These are phyloP conservation scores for Ptychadena robeensis DNA, from an alignment of 2,797 vertebrate species.

Conservation along the genomic window DNA sequence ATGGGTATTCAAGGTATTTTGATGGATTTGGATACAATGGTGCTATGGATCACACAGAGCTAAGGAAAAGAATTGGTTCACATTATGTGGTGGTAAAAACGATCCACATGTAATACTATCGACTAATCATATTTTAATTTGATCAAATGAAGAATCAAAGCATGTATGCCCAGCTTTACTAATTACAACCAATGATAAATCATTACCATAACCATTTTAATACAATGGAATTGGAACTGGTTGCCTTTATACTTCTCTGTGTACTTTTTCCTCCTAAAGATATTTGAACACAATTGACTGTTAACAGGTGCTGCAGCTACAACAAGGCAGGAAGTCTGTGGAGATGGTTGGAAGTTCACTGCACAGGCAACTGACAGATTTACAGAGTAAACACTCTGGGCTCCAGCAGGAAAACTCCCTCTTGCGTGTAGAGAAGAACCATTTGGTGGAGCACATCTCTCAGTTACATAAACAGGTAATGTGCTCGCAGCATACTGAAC, in stretches of 20 bases:
- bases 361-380: slow-evolving; percentile 57
- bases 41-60: no score
- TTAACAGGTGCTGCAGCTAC: slow-evolving; percentile 40
- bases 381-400: slow-evolving; percentile 31
- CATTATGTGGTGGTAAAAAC: no score
- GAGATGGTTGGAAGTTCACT: slow-evolving; percentile 56
- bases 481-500: slow-evolving; percentile 6
- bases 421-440: slow-evolving; percentile 48
- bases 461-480: slow-evolving; percentile 64
- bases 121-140: no score
- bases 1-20: no score
- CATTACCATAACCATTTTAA: neutral
- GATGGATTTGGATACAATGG: no score
- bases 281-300: neutral
- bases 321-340: slow-evolving; percentile 53
- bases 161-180: no score
- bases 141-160: no score
- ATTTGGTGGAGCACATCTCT: slow-evolving; percentile 61
- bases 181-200: neutral
- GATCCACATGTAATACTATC: no score
- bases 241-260: neutral
- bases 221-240: neutral
- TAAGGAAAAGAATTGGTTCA: no score
- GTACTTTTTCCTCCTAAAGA: neutral
- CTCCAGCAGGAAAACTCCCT: slow-evolving; percentile 60